Base-by-base conservation (phyloP, 1,140 invertebrate species). In the Drosophila sturtevanti region DNA sequence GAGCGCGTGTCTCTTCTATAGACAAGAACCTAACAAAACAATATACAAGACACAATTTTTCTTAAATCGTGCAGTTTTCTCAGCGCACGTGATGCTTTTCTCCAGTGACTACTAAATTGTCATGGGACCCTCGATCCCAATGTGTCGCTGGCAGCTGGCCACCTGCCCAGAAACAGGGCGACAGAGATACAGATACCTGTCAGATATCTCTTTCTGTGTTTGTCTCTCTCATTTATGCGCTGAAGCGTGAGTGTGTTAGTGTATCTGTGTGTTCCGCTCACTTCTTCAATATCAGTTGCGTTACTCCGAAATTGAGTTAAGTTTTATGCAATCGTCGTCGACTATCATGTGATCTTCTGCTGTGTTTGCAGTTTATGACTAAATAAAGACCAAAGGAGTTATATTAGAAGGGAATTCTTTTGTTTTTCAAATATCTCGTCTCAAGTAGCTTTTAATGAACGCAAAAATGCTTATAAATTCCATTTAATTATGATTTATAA, bases 401-500 rank as follows among this genome's bases (percentile, higher is more conserved):
- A 67, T 24, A 12, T 38, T 52, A 59, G 34, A 48, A 24, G 24
- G 12, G 10, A 62, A 44, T 37, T 7, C 18, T 14, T 5, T 18
- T 60, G 27, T 22, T 70, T 31, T 34, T 34, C 18, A 1, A 38
- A 38, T 58, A 80, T 44, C 27, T 48, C n/a, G 9, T 37, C 55
- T 71, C 22, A 41, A 77, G 65, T 67, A 64, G 62, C 56, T 65
- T 55, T 68, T 37, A 18, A 48, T n/a, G 63, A 38, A 22, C 11
- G 1, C 31, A 56, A 72, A 48, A 63, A 62, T 35, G 55, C 18
- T 41, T 54, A 74, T 80, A 72, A 81, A 82, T 82, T 73, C 44
- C 65, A 61, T 59, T 82, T 38, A 68, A 89, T 89, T 79, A 77
- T 89, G 79, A 87, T 87, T 87, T 89, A 87, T 87, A 68, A 54